A percentile compares a stretch with the other conserved stretches of the same genome.
These are phyloP conservation scores for Aspiorhynchus laticeps DNA, from an alignment of 2,113 vertebrate species.

Conservation along the genomic window DNA sequence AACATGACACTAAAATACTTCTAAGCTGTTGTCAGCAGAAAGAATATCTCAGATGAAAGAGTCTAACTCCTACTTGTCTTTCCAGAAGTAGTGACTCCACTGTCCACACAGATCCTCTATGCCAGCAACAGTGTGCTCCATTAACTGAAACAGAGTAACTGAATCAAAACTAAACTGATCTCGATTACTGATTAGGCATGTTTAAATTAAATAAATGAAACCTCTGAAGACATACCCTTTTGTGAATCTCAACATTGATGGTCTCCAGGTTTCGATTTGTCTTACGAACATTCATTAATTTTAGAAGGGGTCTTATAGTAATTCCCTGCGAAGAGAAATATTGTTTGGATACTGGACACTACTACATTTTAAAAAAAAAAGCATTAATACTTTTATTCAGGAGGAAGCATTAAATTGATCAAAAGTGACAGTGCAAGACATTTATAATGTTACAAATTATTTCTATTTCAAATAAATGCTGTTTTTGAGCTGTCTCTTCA, in stretches of 20 bases:
- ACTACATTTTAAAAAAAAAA: neutral
- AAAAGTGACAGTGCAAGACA: neutral
- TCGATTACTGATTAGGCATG: neutral
- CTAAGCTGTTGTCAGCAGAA: too few species aligned
- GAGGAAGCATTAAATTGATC: neutral
- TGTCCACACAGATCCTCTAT: conserved; percentile 98
- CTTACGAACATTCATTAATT: conserved; percentile 90
- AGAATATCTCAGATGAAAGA: too few species aligned
- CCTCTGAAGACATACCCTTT: conserved; percentile 78
- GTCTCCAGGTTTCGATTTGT: conserved; percentile 88
- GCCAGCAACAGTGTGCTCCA: conserved; percentile 92
- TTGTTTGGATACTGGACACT: neutral
- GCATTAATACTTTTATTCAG: neutral
- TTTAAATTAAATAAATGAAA: neutral
- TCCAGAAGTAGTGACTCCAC: conserved; percentile 97
- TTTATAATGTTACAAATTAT: too few species aligned
- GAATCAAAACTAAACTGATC: conserved; percentile 9
- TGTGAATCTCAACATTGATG: conserved; percentile 92
- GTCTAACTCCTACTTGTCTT: conserved; percentile 97
- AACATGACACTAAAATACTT: neutral
- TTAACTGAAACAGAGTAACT: conserved; percentile 77
- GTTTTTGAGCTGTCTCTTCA: too few species aligned
- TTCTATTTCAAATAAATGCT: too few species aligned
- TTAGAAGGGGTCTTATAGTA: conserved; percentile 93
- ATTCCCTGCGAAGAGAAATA: conserved; percentile 81